phyloP scores from a whole-genome alignment of 2,113 vertebrate genomes.

The Stigmatopora argus region DNA sequence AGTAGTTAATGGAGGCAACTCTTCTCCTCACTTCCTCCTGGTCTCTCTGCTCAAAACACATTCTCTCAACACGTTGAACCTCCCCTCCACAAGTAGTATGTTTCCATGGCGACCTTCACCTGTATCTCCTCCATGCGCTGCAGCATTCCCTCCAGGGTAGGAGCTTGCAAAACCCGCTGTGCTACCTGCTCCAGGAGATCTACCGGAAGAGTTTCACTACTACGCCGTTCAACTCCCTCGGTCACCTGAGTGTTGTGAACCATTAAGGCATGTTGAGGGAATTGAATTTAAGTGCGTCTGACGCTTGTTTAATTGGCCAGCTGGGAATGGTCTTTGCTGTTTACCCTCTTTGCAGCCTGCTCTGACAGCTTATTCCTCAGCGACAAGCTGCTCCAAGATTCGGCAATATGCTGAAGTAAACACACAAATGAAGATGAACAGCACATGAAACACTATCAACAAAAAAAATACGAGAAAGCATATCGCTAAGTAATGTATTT shows the following conservation, averaged over 20 bases:
- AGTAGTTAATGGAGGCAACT: constrained; percentile 76
- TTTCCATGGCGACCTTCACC: constrained; percentile 62
- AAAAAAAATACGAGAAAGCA: not conserved
- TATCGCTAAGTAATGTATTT: not conserved
- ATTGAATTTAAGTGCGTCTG: not conserved
- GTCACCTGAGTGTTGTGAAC: constrained; percentile 49
- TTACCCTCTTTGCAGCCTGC: constrained; percentile 54
- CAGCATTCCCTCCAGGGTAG: constrained; percentile 81
- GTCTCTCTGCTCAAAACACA: constrained; percentile 70
- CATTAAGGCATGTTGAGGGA: not conserved
- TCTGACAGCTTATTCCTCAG: constrained; percentile 41
- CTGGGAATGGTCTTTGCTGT: constrained; percentile 4
- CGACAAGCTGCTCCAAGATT: constrained; percentile 25
- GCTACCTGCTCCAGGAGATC: constrained; percentile 68
- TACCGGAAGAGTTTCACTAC: constrained; percentile 59
- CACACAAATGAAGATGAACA: constrained; percentile 23
- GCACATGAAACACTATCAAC: not conserved
- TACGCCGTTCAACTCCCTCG: constrained; percentile 51
- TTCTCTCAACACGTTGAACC: constrained; percentile 13
- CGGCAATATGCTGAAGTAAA: constrained; percentile 42
- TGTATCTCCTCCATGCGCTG: constrained; percentile 94
- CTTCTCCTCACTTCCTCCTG: constrained; percentile 83
- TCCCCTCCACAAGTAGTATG: constrained; percentile 23
- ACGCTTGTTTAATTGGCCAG: not conserved
- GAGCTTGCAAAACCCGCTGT: constrained; percentile 39